A percentile compares a stretch with the other conserved stretches of the same genome.
These are phyloP conservation scores for Rambutsinella grinnellia DNA, from an alignment of 2,888 invertebrate species.

Conservation along the genomic window DNA sequence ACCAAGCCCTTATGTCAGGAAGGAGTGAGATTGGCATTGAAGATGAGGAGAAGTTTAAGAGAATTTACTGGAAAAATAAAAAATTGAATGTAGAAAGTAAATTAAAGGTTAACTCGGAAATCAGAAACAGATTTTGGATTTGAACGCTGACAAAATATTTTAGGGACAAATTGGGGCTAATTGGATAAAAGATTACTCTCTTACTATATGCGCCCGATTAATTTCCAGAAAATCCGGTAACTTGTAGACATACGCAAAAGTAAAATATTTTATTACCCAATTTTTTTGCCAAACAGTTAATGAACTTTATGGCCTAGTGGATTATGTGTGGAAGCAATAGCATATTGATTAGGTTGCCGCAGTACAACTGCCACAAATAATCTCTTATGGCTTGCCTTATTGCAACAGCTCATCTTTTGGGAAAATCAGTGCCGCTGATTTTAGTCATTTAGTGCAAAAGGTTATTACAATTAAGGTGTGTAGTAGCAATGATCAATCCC, in stretches of 20 bases:
- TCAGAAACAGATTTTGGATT: no score
- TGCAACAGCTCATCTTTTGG: background rate
- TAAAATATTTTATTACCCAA: no score
- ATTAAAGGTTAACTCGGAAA: no score
- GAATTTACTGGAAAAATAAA: conserved; percentile 36
- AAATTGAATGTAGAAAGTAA: no score
- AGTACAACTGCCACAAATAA: background rate
- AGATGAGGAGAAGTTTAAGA: background rate
- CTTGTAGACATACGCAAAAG: no score
- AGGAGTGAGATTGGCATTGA: conserved; percentile 2
- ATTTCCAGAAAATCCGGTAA: no score
- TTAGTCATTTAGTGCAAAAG: background rate
- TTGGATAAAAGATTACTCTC: no score
- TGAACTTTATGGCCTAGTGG: background rate
- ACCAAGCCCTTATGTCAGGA: background rate
- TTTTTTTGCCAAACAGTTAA: background rate
- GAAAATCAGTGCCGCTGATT: background rate
- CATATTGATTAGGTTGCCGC: background rate
- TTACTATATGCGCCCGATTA: no score
- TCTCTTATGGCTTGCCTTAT: background rate
- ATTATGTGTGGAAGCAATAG: background rate
- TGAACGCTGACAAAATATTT: no score
- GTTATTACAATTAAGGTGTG: no score
- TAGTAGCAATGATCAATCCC: background rate
- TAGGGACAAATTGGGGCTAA: no score